phyloP scores from a whole-genome alignment of 2,888 invertebrate species.

The Melitaea athalia region DNA sequence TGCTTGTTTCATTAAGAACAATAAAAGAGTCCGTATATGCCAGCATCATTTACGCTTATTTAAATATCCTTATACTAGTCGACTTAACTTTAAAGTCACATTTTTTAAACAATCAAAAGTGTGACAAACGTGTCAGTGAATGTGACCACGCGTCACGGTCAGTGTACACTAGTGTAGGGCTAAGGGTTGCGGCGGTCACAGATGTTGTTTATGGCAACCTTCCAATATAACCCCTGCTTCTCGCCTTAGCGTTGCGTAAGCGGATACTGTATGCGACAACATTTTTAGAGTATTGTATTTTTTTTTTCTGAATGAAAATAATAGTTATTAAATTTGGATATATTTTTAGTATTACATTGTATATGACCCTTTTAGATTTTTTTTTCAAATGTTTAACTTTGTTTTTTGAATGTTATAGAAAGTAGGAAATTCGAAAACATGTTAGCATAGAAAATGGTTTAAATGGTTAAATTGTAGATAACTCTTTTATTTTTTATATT shows the following conservation, averaged over 20 bases:
- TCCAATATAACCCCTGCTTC: constrained; percentile 55
- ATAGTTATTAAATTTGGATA: no score
- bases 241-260: constrained; percentile 3
- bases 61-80: background rate
- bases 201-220: constrained; percentile 74
- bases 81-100: background rate
- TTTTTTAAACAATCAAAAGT: background rate
- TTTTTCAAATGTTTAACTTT: no score
- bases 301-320: no score
- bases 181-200: constrained; percentile 52
- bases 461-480: no score
- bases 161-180: constrained; percentile 27
- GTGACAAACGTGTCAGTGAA: constrained; percentile 2
- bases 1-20: no score
- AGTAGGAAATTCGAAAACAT: no score
- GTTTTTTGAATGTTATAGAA: background rate
- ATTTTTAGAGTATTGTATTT: constrained; percentile 13
- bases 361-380: no score
- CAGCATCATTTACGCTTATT: no score
- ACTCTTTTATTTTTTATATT: no score
- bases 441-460: no score
- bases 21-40: no score
- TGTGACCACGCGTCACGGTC: constrained; percentile 22
- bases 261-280: constrained; percentile 28
- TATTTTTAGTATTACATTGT: no score